Evolutionary conservation across 2,113 vertebrate species (phyloP), one percentile per base, ranked within the genome.

Genomic region (Lipophrys pholis): DNA sequence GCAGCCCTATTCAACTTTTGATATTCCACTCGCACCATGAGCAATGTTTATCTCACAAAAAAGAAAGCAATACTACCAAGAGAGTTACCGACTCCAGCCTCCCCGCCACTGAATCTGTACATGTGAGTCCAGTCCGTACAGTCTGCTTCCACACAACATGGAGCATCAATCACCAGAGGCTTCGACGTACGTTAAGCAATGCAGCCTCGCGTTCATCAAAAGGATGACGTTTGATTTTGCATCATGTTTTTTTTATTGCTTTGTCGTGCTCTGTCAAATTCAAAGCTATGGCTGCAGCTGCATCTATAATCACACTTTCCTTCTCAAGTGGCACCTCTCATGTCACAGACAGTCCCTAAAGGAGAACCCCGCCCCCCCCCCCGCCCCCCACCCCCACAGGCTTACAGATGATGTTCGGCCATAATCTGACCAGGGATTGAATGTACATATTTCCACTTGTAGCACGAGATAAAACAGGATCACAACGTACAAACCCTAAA

Each of bases 291-390:
- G 69, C 51, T 36, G 60, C 53, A 55, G 7, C 5, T 45, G 49
- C 45, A 45, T 64, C 49, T 42, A 36, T 40, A 71, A 62, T 77
- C 65, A 55, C 60, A 69, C 69, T 60, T 80, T 76, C 12, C 69
- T 40, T 30, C 56, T 66, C 40, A 41, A 66, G 62, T 73, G 60
- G 60, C 75, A 74, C 71, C 62, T 73, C 41, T 70, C 71, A 62
- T 15, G 72, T 76, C 71, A 59, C 30, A 38, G 73, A 62, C 71
- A 52, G 69, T 15, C 75, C 16, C 69, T 43, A 55, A 66, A 54
- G 21, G 45, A 43, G 56, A 30, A 2, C 21, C 2, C 21, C 21
- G 4, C 21, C 21, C 4, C 21, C 21, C 2, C 4, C 21, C 2
- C 21, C 21, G 21, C 21, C 21, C 21, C 2, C 21, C 21, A 4